Percentiles rank a stretch among this genome's conserved stretches.
These are phyloP conservation scores for Rosalia funebris DNA, from an alignment of 2,888 invertebrate genomes.

Conservation along the genomic window DNA sequence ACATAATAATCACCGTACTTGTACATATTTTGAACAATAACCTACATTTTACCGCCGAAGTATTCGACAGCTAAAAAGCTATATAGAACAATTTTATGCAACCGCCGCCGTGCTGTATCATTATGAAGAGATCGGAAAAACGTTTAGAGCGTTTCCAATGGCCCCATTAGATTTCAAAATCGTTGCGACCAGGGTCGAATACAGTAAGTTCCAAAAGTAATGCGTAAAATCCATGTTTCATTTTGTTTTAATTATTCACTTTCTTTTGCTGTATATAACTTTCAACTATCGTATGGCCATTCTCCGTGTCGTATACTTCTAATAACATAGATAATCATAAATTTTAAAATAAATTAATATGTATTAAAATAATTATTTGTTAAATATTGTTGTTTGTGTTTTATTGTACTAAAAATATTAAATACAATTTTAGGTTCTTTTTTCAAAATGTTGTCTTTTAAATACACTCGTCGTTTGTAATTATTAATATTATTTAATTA, in stretches of 20 bases:
- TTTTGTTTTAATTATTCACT: not conserved
- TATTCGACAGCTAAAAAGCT: not conserved
- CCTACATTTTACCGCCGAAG: not conserved
- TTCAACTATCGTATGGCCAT: no score
- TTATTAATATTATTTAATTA: no score
- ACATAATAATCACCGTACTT: not conserved
- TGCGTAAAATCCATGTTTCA: not conserved
- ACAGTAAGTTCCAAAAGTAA: not conserved
- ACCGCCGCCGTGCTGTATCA: not conserved
- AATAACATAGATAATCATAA: no score
- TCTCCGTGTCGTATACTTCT: no score
- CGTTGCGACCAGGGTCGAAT: not conserved
- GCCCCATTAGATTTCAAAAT: not conserved
- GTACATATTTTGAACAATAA: conserved; percentile 1
- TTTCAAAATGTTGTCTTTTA: no score
- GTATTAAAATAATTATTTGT: no score
- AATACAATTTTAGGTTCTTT: no score
- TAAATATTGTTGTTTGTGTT: no score
- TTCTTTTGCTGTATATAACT: not conserved
- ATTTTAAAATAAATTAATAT: no score
- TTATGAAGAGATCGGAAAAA: not conserved
- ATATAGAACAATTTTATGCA: not conserved
- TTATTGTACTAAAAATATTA: no score
- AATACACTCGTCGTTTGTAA: no score
- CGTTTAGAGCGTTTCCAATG: not conserved